These are phyloP conservation scores for Scotopteryx bipunctaria DNA, from an alignment of 2,888 invertebrate genomes.

Conservation along the genomic window DNA sequence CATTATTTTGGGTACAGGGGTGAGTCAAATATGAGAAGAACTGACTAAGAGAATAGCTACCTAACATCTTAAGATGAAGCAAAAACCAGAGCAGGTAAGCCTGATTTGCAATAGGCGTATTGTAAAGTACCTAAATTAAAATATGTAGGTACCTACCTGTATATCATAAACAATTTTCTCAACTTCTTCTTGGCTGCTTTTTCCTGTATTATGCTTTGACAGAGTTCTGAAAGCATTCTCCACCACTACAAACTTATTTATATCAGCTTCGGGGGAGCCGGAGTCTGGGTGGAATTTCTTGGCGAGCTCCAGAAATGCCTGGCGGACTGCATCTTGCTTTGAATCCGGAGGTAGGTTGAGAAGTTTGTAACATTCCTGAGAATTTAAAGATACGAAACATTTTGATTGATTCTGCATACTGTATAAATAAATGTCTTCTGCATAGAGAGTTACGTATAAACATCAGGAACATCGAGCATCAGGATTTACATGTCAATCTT, in stretches of 20 bases:
- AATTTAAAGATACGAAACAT: not conserved
- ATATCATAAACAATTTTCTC: constrained; percentile 86
- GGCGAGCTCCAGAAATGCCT: constrained; percentile 89
- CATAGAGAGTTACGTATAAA: too few relatives aligned
- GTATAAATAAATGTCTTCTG: too few relatives aligned
- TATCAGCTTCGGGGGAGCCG: constrained; percentile 86
- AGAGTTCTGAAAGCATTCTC: constrained; percentile 90
- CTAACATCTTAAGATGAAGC: too few relatives aligned
- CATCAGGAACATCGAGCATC: too few relatives aligned
- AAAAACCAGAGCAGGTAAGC: too few relatives aligned
- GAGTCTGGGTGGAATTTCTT: constrained; percentile 95
- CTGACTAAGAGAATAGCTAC: too few relatives aligned
- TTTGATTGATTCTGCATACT: too few relatives aligned
- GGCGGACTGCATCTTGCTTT: constrained; percentile 88
- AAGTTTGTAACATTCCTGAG: constrained; percentile 87
- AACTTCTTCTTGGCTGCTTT: constrained; percentile 76
- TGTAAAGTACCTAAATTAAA: not conserved
- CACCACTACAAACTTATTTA: constrained; percentile 88
- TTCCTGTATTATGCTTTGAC: constrained; percentile 85
- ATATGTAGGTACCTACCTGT: constrained; percentile 63
- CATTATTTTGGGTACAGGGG: too few relatives aligned
- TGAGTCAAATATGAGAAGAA: too few relatives aligned
- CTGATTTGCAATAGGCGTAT: too few relatives aligned
- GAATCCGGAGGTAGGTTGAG: constrained; percentile 87
- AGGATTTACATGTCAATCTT: not conserved